Evolutionary conservation across 2,888 invertebrate genomes (phyloP), one percentile per base, ranked within the genome.

Genomic region (Macrophya annulata): DNA sequence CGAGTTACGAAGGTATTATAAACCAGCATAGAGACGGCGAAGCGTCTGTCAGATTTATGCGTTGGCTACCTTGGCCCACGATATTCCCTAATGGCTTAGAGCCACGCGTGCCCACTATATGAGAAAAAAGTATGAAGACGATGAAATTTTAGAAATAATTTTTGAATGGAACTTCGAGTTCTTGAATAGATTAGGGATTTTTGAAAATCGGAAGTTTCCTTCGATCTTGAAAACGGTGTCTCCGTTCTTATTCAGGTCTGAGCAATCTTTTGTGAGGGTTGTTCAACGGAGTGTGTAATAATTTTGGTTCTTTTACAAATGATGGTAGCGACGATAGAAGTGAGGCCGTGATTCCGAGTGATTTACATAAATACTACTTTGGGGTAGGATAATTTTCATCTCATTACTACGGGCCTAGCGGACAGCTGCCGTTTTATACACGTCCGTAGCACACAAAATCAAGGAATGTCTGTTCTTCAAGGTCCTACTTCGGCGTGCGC

Each of bases 11-110:
- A 90, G 88, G 90, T 91, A 92, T 92, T 92, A 91, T 90, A 77
- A 77, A 77, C 37, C 51, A 55, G 55, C 31, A 37, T 77, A 77
- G 88, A 90, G 87, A 89, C 88, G 88, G 88, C 88, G 89, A 91
- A 90, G 91, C 91, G 92, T 91, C 90, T 89, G 89, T 89, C 90
- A 91, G 91, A 91, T 92, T 92, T 92, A 92, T 91, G 90, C 89
- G 87, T 90, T 87, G 90, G 89, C 89, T 90, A 89, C 86, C 88
- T 88, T 87, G 88, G 86, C 89, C 88, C 85, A 88, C 88, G 92
- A 92, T 92, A 92, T 90, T 88, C 90, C 89, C 88, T 92, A 92
- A 92, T 92, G 91, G 91, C 88, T 89, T 89, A 87, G 89, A 89
- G 90, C 89, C 90, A 89, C 87, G 91, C 88, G 86, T 87, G 85